These are phyloP conservation scores for Papilio helenus DNA, from an alignment of 1,140 invertebrate genomes.

Conservation along the genomic window DNA sequence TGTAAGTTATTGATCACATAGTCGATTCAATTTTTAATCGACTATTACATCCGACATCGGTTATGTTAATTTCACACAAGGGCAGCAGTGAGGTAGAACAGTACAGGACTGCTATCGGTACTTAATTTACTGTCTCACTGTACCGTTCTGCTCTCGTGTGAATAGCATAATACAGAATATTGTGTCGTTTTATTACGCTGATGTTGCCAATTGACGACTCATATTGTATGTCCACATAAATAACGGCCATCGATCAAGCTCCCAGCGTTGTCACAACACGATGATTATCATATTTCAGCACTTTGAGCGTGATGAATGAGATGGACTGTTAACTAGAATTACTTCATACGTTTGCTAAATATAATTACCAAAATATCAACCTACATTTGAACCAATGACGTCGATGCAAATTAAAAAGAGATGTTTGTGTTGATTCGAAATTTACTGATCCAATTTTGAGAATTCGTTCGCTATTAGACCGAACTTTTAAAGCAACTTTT, in stretches of 20 bases:
- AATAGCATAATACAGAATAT: background rate
- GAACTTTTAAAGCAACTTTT: background rate
- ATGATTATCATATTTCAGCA: slow-evolving; percentile 25
- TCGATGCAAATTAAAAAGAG: background rate
- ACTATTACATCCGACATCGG: background rate
- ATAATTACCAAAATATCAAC: background rate
- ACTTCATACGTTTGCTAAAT: background rate
- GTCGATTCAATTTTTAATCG: background rate
- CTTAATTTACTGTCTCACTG: background rate
- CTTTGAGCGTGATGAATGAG: slow-evolving; percentile 20
- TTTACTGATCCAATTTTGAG: background rate
- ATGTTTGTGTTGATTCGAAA: background rate
- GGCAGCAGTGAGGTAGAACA: background rate
- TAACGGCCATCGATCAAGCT: slow-evolving; percentile 18
- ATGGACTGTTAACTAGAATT: slow-evolving; percentile 11
- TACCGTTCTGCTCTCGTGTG: background rate
- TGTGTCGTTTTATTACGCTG: background rate
- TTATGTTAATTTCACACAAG: background rate
- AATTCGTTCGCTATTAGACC: background rate
- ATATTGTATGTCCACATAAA: slow-evolving; percentile 19
- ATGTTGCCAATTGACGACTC: slow-evolving; percentile 17
- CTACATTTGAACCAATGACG: too few species aligned
- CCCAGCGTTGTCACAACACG: slow-evolving; percentile 9
- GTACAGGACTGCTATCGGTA: background rate
- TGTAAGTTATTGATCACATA: background rate